Evolutionary conservation across 2,888 invertebrate species (phyloP).

Genomic region (Capitulum mitella): DNA sequence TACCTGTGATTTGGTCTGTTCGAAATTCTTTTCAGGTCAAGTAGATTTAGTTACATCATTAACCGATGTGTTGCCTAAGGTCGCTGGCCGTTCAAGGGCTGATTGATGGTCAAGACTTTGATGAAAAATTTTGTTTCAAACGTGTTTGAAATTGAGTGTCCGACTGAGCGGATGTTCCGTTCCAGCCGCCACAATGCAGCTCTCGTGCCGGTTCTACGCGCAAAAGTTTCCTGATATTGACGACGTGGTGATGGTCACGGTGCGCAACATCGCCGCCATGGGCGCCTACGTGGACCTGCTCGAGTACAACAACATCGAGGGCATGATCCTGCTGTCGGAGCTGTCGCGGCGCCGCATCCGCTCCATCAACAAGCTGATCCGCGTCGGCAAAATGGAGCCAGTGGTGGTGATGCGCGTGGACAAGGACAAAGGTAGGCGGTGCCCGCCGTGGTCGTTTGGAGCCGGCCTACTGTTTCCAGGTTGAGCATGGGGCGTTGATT

Average conservation of each 20-base stretch:
- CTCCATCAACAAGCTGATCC: conserved; percentile 97
- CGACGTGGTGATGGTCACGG: conserved; percentile 90
- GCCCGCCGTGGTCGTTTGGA: no score
- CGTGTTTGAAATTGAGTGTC: no score
- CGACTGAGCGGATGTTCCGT: no score
- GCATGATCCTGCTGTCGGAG: conserved; percentile 97
- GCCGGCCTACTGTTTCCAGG: no score
- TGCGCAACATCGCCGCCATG: conserved; percentile 88
- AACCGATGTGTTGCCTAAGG: no score
- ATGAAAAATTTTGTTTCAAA: no score
- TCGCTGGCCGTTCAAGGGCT: no score
- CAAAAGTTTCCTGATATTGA: conserved; percentile 97
- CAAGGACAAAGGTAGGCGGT: conserved; percentile 82
- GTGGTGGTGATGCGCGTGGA: conserved; percentile 62
- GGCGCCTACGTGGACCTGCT: conserved; percentile 96
- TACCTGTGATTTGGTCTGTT: no score
- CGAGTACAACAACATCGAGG: conserved; percentile 98
- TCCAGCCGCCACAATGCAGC: conserved; percentile 53
- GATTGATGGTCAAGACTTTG: no score
- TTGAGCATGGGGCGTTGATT: no score
- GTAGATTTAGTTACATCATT: no score
- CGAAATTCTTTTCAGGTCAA: no score
- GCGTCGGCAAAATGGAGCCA: conserved; percentile 84
- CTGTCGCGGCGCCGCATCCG: conserved; percentile 96
- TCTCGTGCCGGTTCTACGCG: conserved; percentile 93